Conservation (phyloP, 2,113 vertebrate species). For the Mustela lutreola region DNA sequence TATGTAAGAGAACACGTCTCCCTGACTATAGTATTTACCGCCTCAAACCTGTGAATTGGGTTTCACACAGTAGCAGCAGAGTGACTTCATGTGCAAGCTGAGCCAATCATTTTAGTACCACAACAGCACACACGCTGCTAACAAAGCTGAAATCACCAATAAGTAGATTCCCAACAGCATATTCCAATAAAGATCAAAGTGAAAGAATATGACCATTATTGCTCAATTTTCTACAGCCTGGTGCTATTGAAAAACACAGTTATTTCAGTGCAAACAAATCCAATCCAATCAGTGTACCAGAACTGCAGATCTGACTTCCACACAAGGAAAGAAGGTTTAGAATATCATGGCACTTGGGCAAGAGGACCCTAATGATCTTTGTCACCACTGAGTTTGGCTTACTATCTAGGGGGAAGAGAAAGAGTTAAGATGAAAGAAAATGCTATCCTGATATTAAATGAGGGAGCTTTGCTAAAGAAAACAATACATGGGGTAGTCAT, state of each 20-base stretch:
- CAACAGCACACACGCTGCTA: slow-evolving; percentile 49
- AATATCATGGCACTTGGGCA: slow-evolving; percentile 36
- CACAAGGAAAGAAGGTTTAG: neutral
- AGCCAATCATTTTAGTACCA: slow-evolving; percentile 3
- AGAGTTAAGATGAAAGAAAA: slow-evolving; percentile 51
- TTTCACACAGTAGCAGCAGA: neutral
- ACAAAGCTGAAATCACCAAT: slow-evolving; percentile 21
- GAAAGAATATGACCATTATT: slow-evolving; percentile 4
- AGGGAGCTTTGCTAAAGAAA: neutral
- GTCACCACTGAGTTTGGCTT: neutral
- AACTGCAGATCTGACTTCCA: neutral
- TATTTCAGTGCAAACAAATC: slow-evolving; percentile 57
- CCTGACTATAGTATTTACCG: neutral
- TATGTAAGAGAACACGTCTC: neutral
- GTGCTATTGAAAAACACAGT: neutral
- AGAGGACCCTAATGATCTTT: neutral
- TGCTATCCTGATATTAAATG: neutral
- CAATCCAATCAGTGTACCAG: slow-evolving; percentile 43
- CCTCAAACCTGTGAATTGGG: neutral
- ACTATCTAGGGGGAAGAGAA: neutral
- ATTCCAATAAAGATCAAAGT: slow-evolving; percentile 66
- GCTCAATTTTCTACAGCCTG: slow-evolving; percentile 13
- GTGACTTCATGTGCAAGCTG: neutral
- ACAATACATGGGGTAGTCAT: neutral
- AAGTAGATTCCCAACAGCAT: slow-evolving; percentile 27